phyloP scores from a whole-genome alignment of 2,113 vertebrate species.

The human region DNA sequence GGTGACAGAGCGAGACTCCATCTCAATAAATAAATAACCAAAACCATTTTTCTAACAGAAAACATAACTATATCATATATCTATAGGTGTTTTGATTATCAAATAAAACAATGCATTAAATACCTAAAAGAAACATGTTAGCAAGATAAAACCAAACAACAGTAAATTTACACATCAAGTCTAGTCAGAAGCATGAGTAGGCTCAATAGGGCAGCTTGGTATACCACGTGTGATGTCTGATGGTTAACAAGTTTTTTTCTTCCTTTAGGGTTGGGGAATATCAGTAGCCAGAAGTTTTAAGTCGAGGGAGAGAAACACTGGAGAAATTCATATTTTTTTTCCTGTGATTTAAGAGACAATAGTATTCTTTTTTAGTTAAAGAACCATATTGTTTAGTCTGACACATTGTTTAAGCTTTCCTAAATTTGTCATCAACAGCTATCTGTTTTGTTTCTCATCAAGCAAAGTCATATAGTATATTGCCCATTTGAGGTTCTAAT shows the following conservation, averaged over 20 bases:
- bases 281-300: constrained; percentile 17
- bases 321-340: background rate
- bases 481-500: background rate
- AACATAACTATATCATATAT: background rate
- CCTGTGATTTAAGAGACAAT: constrained; percentile 10
- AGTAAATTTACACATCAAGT: background rate
- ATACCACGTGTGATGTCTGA: background rate
- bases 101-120: constrained; percentile 33
- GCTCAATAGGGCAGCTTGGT: background rate
- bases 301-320: background rate
- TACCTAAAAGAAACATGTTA: background rate
- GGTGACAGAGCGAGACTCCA: too few relatives aligned
- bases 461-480: background rate
- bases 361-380: constrained; percentile 10
- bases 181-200: background rate
- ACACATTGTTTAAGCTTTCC: background rate
- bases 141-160: background rate
- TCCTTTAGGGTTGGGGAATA: background rate
- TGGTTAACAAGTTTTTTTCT: background rate
- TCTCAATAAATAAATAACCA: background rate
- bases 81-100: background rate
- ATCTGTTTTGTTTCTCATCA: background rate
- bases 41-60: constrained; percentile 6
- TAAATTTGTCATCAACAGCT: constrained; percentile 12
- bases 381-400: background rate